These are phyloP conservation scores for Chaetura pelagica DNA, from an alignment of 2,113 vertebrate species.

Conservation along the genomic window DNA sequence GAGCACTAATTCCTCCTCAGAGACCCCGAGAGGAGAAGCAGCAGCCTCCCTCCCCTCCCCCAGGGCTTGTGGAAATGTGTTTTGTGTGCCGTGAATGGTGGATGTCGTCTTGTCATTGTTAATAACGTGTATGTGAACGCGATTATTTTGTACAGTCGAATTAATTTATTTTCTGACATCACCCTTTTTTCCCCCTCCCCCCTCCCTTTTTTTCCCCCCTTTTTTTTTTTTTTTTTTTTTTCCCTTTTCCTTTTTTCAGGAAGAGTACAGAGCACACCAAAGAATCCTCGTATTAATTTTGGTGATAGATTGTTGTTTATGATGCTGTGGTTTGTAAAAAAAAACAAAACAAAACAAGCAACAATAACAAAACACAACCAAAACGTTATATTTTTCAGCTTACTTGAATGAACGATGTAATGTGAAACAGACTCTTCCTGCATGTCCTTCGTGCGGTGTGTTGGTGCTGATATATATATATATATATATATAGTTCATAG, in stretches of 20 bases:
- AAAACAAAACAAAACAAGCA: not conserved
- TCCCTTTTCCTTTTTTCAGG: constrained; percentile 51
- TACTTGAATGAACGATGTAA: constrained; percentile 94
- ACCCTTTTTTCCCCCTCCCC: constrained; percentile 64
- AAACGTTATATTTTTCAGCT: constrained; percentile 80
- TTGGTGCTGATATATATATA: constrained; percentile 69
- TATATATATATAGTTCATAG: constrained; percentile 76
- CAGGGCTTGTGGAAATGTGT: constrained; percentile 89
- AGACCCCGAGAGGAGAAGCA: constrained; percentile 86
- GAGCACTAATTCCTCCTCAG: constrained; percentile 90
- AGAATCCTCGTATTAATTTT: constrained; percentile 93
- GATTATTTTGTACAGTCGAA: constrained; percentile 94
- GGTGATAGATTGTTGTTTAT: constrained; percentile 89
- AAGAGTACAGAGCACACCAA: constrained; percentile 96
- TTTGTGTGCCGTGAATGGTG: constrained; percentile 90
- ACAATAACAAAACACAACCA: not conserved
- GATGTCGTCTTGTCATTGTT: constrained; percentile 89
- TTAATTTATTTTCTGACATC: constrained; percentile 98
- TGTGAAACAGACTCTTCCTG: constrained; percentile 87
- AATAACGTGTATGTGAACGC: constrained; percentile 80
- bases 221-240: not conserved
- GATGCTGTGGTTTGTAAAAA: constrained; percentile 83
- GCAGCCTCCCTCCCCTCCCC: constrained; percentile 82
- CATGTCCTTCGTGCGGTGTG: constrained; percentile 86
- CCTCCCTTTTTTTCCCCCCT: not conserved